phyloP scores from a whole-genome alignment of 1,140 invertebrate species.

The Ladona fulva region DNA sequence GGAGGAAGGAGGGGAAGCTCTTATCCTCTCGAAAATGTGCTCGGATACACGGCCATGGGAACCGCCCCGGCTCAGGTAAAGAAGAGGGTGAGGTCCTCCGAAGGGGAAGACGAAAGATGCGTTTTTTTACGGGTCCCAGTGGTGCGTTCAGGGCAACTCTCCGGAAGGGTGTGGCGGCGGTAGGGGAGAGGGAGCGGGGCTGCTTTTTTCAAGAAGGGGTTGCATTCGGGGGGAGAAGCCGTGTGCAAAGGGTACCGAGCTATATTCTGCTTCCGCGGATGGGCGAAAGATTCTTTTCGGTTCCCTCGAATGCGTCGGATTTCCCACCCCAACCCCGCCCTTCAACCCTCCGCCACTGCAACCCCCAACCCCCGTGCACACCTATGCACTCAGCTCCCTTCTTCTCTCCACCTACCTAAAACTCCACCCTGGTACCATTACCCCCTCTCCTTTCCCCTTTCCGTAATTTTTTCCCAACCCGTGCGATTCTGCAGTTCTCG shows the following conservation, averaged over 20 bases:
- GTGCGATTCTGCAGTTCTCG: not conserved
- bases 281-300: not conserved
- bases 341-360: not conserved
- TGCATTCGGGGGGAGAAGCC: not conserved
- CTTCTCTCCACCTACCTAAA: not conserved
- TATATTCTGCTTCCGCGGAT: not conserved
- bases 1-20: not conserved
- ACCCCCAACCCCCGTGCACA: not conserved
- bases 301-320: not conserved
- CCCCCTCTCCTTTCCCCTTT: not conserved
- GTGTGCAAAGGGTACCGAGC: not conserved
- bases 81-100: too few species aligned
- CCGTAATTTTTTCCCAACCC: not conserved
- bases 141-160: not conserved
- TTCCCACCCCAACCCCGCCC: not conserved
- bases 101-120: not conserved
- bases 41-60: not conserved
- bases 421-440: not conserved
- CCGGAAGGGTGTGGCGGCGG: not conserved
- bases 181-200: not conserved
- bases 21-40: not conserved
- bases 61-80: not conserved
- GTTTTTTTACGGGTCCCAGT: too few species aligned
- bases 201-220: slow-evolving; percentile 5
- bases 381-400: not conserved